Conservation (phyloP, 2,797 vertebrate genomes). For the Cirrhinus mrigala region DNA sequence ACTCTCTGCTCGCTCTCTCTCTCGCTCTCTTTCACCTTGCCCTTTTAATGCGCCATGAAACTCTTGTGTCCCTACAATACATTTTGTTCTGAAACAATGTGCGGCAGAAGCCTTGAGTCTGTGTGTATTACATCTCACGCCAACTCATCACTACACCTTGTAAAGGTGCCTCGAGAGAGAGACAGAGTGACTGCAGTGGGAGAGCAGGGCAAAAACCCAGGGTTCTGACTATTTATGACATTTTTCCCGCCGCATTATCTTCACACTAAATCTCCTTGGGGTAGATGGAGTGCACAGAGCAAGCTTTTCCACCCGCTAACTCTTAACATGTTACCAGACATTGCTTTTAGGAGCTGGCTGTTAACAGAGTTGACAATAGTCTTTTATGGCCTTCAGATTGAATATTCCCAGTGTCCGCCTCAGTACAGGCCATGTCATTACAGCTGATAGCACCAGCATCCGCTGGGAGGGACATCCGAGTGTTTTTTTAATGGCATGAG, state of each 20-base stretch:
- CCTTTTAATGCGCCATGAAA: constrained; percentile 40
- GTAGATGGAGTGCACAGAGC: constrained; percentile 75
- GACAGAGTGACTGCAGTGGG: constrained; percentile 63
- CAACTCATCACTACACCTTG: constrained; percentile 80
- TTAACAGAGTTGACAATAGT: constrained; percentile 82
- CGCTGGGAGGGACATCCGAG: constrained; percentile 72
- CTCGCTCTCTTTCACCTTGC: constrained; percentile 8
- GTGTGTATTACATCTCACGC: constrained; percentile 79
- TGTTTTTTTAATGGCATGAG: constrained; percentile 64
- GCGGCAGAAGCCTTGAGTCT: constrained; percentile 76
- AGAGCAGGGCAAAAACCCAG: constrained; percentile 62
- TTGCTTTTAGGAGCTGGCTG: constrained; percentile 82
- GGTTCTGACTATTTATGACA: constrained; percentile 81
- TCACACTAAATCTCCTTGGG: constrained; percentile 81
- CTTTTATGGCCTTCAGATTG: constrained; percentile 81
- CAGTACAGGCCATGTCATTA: constrained; percentile 76
- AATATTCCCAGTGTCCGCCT: constrained; percentile 77
- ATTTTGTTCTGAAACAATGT: constrained; percentile 68
- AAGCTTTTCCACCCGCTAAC: constrained; percentile 76
- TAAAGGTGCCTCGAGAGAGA: constrained; percentile 76
- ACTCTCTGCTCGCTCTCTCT: constrained; percentile 40
- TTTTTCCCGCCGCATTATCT: constrained; percentile 83
- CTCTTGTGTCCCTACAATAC: constrained; percentile 56
- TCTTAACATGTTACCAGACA: constrained; percentile 81
- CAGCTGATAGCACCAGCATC: constrained; percentile 76